Percentiles rank a stretch among this genome's conserved stretches.
Conservation (phyloP, 1,140 invertebrate genomes). For the Anadara kagoshimensis region DNA sequence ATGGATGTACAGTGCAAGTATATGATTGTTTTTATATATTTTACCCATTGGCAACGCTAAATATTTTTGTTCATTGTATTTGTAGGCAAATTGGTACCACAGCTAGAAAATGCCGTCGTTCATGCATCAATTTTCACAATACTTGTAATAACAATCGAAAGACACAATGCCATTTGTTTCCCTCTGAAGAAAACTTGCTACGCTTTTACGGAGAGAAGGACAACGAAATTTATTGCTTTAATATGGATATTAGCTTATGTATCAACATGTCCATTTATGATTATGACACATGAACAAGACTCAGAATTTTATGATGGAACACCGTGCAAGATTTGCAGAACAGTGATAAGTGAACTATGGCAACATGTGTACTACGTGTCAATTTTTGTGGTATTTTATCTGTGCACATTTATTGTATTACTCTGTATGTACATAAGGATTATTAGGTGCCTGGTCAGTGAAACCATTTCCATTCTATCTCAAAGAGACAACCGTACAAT, state of each 20-base stretch:
- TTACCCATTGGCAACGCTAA: no score
- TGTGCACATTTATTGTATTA: constrained; percentile 48
- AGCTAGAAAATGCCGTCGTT: no score
- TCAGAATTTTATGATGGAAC: constrained; percentile 51
- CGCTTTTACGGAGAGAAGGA: no score
- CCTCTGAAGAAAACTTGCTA: no score
- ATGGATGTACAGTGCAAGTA: no score
- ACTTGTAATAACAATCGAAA: no score
- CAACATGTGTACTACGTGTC: constrained; percentile 46
- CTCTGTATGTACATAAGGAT: constrained; percentile 53
- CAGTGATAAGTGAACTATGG: constrained; percentile 16
- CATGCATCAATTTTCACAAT: no score
- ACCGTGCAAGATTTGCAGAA: constrained; percentile 46
- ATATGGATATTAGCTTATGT: constrained; percentile 48
- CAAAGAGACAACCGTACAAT: constrained; percentile 1
- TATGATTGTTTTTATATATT: no score
- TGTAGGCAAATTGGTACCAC: no score
- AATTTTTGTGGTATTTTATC: constrained; percentile 41
- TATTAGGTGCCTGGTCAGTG: constrained; percentile 14
- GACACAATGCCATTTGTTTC: no score
- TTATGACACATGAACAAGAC: constrained; percentile 43
- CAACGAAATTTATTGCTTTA: constrained; percentile 32
- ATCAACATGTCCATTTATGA: constrained; percentile 48
- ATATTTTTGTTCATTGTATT: no score
- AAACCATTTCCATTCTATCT: constrained; percentile 1